phyloP scores from a whole-genome alignment of 2,797 vertebrate species.

The Amphiprion clarkii region DNA sequence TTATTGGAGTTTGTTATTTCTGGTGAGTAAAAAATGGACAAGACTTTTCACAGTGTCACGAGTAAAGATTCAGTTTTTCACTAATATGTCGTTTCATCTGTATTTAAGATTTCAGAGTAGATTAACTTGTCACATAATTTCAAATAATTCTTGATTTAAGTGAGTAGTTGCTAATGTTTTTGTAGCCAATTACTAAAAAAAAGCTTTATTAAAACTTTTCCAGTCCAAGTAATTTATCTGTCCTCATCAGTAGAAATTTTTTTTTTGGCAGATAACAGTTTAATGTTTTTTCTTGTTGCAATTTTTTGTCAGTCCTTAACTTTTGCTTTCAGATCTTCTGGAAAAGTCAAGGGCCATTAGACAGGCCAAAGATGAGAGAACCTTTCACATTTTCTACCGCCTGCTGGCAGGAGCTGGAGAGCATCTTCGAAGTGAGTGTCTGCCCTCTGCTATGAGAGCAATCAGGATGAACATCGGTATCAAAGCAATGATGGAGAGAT shows the following conservation, averaged over 20 bases:
- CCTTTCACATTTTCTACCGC: conserved; percentile 98
- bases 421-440: conserved; percentile 93
- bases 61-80: conserved; percentile 1
- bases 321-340: conserved; percentile 88
- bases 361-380: conserved; percentile 98
- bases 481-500: not conserved
- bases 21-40: conserved; percentile 8
- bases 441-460: not conserved
- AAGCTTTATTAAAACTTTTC: too few relatives aligned
- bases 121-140: conserved; percentile 6
- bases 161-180: not conserved
- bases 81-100: not conserved
- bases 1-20: conserved; percentile 35
- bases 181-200: not conserved
- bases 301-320: conserved; percentile 82
- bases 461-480: not conserved
- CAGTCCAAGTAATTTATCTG: too few relatives aligned
- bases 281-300: not conserved
- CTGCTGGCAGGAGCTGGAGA: conserved; percentile 95
- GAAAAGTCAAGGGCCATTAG: conserved; percentile 98
- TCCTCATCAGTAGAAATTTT: not conserved
- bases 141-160: conserved; percentile 7
- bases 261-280: not conserved
- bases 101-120: not conserved
- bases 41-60: not conserved